Conservation (phyloP, 2,888 invertebrate genomes). For the Pyrrhia umbra region DNA sequence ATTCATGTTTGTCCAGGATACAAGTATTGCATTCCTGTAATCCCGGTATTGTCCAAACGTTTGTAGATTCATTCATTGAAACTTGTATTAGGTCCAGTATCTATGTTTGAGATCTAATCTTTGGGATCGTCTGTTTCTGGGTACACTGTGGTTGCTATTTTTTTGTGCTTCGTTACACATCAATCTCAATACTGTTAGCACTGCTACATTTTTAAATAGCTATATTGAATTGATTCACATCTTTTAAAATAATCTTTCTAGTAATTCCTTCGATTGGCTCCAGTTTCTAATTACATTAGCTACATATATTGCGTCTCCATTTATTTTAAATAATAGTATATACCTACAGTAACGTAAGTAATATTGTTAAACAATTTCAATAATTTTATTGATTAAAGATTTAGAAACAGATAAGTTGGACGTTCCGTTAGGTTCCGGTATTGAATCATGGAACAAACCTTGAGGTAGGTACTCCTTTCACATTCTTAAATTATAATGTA, state of each 20-base stretch:
- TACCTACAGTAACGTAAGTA: too few relatives aligned
- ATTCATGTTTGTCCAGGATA: conserved; percentile 71
- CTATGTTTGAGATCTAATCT: conserved; percentile 44
- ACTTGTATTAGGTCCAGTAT: conserved; percentile 57
- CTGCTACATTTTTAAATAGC: neutral
- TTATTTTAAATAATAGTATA: too few relatives aligned
- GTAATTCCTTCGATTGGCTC: neutral
- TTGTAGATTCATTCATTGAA: conserved; percentile 70
- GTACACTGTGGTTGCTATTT: conserved; percentile 1
- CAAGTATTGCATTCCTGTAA: conserved; percentile 63
- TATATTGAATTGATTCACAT: neutral
- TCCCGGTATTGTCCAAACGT: conserved; percentile 65
- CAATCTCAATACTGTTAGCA: neutral
- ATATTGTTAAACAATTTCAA: too few relatives aligned
- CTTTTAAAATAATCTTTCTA: neutral
- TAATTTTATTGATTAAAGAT: neutral
- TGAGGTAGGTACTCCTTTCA: conserved; percentile 7
- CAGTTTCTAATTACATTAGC: neutral
- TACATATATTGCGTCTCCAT: too few relatives aligned
- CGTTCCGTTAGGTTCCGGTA: conserved; percentile 11
- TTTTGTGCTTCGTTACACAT: neutral
- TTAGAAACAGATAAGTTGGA: neutral
- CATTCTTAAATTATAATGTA: neutral
- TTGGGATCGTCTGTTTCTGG: conserved; percentile 12
- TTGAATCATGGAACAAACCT: neutral